phyloP scores from a whole-genome alignment of 2,797 vertebrate genomes.

The Sebastiscus albofasciatus region DNA sequence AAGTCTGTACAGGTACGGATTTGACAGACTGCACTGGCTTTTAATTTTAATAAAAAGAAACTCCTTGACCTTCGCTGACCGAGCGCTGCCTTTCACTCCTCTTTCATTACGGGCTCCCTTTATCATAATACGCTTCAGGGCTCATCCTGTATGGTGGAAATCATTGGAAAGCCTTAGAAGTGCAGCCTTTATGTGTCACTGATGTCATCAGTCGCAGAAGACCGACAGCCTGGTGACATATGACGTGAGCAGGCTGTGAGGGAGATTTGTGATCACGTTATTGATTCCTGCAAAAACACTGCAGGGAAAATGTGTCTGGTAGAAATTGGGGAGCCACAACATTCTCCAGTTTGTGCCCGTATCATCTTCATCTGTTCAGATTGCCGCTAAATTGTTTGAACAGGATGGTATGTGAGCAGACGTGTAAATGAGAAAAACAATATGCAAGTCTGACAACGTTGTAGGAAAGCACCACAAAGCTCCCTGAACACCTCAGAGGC shows the following conservation, averaged over 20 bases:
- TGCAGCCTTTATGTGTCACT: background rate
- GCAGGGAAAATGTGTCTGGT: background rate
- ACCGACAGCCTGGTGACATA: background rate
- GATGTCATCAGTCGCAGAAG: conserved; percentile 21
- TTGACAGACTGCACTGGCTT: background rate
- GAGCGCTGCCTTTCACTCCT: conserved; percentile 3
- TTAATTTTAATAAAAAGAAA: conserved; percentile 25
- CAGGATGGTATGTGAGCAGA: background rate
- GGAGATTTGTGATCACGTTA: background rate
- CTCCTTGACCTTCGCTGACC: conserved; percentile 12
- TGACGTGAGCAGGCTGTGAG: background rate
- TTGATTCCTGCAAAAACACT: background rate
- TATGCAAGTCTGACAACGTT: background rate
- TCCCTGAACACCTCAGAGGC: conserved; percentile 17
- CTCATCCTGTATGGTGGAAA: background rate
- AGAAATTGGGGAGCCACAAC: background rate
- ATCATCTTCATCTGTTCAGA: conserved; percentile 1
- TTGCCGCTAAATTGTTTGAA: background rate
- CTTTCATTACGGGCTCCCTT: conserved; percentile 5
- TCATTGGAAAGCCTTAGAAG: background rate
- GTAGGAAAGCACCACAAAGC: conserved; percentile 7
- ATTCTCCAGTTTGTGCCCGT: background rate
- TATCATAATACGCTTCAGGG: background rate
- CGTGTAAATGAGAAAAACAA: background rate
- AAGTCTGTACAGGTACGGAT: background rate